A percentile compares a stretch with the other conserved stretches of the same genome.
phyloP scores from a whole-genome alignment of 2,113 vertebrate species.

The Dicentrarchus labrax region DNA sequence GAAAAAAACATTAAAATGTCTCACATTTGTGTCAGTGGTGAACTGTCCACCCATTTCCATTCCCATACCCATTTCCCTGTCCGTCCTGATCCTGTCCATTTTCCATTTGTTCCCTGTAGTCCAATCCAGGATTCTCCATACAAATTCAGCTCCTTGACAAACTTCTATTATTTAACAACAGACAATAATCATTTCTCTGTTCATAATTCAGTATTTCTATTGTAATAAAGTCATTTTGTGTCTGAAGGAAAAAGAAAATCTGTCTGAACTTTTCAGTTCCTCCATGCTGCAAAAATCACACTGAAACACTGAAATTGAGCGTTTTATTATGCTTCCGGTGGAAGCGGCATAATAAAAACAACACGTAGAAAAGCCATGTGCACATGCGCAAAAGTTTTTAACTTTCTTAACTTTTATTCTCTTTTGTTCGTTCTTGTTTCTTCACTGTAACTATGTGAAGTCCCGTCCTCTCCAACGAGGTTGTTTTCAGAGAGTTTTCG shows the following conservation, averaged over 20 bases:
- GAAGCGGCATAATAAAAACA: too few species aligned
- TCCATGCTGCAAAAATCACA: too few species aligned
- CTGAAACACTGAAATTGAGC: too few species aligned
- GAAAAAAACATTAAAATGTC: background rate
- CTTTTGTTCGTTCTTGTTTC: too few species aligned
- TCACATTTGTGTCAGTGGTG: background rate
- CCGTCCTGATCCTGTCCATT: fast-evolving
- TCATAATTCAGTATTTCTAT: background rate
- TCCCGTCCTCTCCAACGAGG: too few species aligned
- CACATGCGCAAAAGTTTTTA: too few species aligned
- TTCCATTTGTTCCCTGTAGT: fast-evolving
- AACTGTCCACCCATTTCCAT: slow-evolving; percentile 17
- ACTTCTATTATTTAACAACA: background rate
- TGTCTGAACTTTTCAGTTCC: background rate
- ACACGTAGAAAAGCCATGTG: too few species aligned
- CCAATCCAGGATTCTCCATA: slow-evolving; percentile 9
- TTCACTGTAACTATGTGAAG: too few species aligned
- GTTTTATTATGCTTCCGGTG: too few species aligned
- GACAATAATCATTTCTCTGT: background rate
- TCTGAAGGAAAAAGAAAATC: background rate
- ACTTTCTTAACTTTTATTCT: too few species aligned
- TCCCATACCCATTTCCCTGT: fast-evolving
- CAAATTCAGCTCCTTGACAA: background rate
- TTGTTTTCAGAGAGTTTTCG: too few species aligned
- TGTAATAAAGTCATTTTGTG: background rate